Conservation (phyloP, 2,888 invertebrate genomes). For the Nomada goodeniana region DNA sequence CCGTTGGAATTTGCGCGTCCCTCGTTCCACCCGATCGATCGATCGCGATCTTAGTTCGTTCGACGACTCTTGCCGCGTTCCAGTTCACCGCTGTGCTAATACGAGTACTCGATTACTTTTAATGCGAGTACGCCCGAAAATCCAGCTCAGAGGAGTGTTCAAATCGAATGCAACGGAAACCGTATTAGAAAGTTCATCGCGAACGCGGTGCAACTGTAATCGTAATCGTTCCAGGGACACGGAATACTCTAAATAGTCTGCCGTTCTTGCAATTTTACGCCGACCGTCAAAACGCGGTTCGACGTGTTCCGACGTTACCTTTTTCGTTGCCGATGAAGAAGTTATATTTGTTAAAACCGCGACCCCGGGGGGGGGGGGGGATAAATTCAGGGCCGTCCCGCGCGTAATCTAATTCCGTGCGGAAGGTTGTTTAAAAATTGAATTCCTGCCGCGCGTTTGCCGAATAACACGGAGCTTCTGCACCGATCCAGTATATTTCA, state of each 20-base stretch:
- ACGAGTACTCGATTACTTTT: no score
- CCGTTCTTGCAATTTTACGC: no score
- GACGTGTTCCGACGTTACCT: no score
- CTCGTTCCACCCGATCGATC: background rate
- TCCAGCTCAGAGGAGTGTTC: background rate
- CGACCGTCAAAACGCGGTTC: no score
- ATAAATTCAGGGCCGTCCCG: background rate
- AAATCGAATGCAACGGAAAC: slow-evolving; percentile 5
- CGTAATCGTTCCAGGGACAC: background rate
- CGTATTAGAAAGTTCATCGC: slow-evolving; percentile 44
- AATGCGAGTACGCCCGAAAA: no score
- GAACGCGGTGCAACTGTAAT: background rate
- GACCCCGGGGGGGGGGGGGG: no score
- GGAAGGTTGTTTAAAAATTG: slow-evolving; percentile 5
- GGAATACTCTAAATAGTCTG: no score
- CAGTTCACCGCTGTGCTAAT: no score
- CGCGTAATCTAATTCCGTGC: background rate
- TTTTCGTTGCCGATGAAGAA: no score
- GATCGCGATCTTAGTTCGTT: no score
- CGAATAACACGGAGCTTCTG: background rate
- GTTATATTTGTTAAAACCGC: background rate
- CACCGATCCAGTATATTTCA: background rate
- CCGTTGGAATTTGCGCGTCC: background rate
- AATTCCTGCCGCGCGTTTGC: background rate
- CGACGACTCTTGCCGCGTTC: no score